Evolutionary conservation across 2,888 invertebrate species (phyloP).

Genomic region (Lomographa bimaculata): DNA sequence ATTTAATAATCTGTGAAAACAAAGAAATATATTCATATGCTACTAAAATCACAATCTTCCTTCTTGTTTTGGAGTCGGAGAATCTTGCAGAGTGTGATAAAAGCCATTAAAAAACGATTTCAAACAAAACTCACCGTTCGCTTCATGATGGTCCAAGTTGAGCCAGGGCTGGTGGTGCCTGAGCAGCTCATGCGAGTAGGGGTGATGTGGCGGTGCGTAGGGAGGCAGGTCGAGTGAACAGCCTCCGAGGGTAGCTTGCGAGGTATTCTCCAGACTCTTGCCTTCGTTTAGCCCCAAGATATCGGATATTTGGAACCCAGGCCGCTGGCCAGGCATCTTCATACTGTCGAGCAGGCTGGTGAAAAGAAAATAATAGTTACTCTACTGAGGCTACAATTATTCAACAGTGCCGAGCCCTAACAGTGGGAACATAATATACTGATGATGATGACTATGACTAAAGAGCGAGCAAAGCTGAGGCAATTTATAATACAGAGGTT

Average conservation of each 20-base stretch:
- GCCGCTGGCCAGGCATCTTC: conserved; percentile 90
- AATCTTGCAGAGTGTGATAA: too few relatives aligned
- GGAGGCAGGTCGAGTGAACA: conserved; percentile 66
- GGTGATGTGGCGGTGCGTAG: conserved; percentile 66
- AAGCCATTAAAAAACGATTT: too few relatives aligned
- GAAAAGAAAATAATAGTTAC: conserved; percentile 27
- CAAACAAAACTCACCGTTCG: conserved; percentile 60
- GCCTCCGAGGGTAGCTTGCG: conserved; percentile 52
- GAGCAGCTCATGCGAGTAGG: conserved; percentile 68
- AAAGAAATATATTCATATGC: too few relatives aligned
- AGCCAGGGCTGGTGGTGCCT: conserved; percentile 77
- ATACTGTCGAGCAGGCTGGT: conserved; percentile 91
- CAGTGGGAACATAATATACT: too few relatives aligned
- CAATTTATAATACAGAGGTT: too few relatives aligned
- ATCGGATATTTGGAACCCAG: conserved; percentile 96
- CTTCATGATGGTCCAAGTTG: conserved; percentile 70
- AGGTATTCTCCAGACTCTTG: conserved; percentile 66
- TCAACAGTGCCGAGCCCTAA: too few relatives aligned
- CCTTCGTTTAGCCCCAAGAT: conserved; percentile 94
- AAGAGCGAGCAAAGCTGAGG: too few relatives aligned
- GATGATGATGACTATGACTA: too few relatives aligned
- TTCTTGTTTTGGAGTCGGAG: too few relatives aligned
- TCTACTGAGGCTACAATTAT: too few relatives aligned
- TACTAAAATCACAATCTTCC: too few relatives aligned
- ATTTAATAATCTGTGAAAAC: too few relatives aligned